Evolutionary conservation across 2,113 vertebrate species (phyloP).

Genomic region (Eurystomus gularis): DNA sequence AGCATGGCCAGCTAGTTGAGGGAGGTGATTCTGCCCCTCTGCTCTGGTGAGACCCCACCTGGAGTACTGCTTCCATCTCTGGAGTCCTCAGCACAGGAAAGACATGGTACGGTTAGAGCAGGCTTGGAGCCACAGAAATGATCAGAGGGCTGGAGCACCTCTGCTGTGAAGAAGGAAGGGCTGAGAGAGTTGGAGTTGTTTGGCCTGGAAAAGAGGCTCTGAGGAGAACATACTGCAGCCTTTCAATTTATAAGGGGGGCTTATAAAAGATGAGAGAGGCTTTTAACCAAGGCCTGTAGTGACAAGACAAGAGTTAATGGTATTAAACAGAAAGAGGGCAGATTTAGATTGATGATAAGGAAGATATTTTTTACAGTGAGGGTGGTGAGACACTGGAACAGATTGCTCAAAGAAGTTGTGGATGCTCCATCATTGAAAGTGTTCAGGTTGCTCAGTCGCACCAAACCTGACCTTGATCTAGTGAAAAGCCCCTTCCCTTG

Average conservation of each 20-base stretch:
- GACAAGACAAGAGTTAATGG: neutral
- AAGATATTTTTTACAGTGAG: too few species aligned
- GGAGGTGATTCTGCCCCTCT: neutral
- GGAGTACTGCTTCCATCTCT: neutral
- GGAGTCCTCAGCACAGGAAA: too few species aligned
- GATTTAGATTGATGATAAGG: neutral
- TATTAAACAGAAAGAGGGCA: neutral
- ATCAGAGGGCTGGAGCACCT: neutral
- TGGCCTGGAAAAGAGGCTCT: neutral
- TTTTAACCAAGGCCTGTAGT: neutral
- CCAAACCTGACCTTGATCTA: neutral
- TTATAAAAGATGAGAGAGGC: neutral
- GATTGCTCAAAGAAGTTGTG: neutral
- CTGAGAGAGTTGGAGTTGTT: neutral
- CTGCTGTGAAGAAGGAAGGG: neutral
- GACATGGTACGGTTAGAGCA: too few species aligned
- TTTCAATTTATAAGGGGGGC: neutral
- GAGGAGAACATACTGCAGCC: neutral
- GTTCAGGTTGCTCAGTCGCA: neutral
- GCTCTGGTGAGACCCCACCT: neutral
- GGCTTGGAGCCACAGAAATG: neutral
- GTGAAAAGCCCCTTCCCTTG: neutral
- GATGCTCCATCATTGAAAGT: neutral
- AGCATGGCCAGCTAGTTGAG: neutral
- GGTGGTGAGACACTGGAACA: neutral